phyloP scores from a whole-genome alignment of 2,797 vertebrate genomes.

The Phalanger gymnotis region DNA sequence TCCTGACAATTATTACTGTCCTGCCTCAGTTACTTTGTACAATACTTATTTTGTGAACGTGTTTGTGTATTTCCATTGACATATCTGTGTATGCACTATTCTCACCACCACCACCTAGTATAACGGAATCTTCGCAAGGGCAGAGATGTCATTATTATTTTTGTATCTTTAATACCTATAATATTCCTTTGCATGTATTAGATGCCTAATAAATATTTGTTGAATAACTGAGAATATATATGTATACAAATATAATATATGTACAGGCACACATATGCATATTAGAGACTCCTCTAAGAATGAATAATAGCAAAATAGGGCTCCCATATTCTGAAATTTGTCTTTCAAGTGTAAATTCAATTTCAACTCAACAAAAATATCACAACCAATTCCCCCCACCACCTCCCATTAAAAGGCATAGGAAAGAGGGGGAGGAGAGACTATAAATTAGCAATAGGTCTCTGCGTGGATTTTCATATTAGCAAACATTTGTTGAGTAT shows the following conservation, averaged over 20 bases:
- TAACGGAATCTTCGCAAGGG: background rate
- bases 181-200: background rate
- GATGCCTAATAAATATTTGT: background rate
- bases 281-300: background rate
- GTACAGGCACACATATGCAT: background rate
- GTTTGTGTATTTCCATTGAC: background rate
- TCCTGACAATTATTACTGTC: background rate
- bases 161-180: background rate
- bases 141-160: background rate
- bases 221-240: background rate
- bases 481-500: background rate
- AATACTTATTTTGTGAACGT: background rate
- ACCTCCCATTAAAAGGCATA: conserved; percentile 1
- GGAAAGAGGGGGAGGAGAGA: background rate
- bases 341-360: conserved; percentile 28
- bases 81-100: background rate
- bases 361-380: background rate
- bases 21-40: background rate
- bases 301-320: conserved; percentile 2
- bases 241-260: background rate
- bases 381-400: background rate
- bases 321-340: conserved; percentile 10
- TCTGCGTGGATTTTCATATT: conserved; percentile 36
- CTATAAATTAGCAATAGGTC: background rate
- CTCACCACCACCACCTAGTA: background rate